Conservation (phyloP, 2,888 invertebrate species). For the Tupiocoris notatus region DNA sequence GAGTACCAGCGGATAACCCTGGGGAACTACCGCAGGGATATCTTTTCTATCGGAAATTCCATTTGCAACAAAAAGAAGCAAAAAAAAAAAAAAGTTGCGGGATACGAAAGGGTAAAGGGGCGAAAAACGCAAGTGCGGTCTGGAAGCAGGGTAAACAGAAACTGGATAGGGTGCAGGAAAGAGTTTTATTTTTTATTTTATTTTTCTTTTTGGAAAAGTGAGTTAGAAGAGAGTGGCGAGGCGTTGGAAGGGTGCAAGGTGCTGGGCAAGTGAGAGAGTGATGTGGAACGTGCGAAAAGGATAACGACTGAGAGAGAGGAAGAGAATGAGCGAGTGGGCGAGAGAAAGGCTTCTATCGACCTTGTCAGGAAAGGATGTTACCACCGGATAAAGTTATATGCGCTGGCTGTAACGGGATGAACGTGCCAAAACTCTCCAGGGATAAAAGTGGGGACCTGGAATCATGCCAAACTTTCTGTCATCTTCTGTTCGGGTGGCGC, state of each 20-base stretch:
- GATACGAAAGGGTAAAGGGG: not conserved
- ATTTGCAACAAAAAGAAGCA: slow-evolving; percentile 3
- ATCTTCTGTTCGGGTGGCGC: slow-evolving; percentile 26
- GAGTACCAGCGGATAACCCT: not conserved
- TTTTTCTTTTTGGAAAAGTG: slow-evolving; percentile 4
- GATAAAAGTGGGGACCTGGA: slow-evolving; percentile 34
- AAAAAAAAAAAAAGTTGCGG: not conserved
- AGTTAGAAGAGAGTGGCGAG: slow-evolving; percentile 2
- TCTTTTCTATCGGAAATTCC: slow-evolving; percentile 26
- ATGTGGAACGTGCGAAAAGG: not conserved
- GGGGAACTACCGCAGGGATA: not conserved
- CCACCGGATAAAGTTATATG: slow-evolving; percentile 42
- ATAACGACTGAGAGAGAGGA: not conserved
- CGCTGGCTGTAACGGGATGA: slow-evolving; percentile 42
- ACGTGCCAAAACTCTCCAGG: slow-evolving; percentile 40
- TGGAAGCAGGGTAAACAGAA: not conserved
- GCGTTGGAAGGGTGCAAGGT: slow-evolving; percentile 36
- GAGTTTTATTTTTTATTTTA: no score
- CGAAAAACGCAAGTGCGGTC: not conserved
- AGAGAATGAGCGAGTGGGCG: not conserved
- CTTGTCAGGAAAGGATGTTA: slow-evolving; percentile 39
- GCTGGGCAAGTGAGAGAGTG: slow-evolving; percentile 1
- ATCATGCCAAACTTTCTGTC: slow-evolving; percentile 41
- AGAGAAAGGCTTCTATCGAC: slow-evolving; percentile 32
- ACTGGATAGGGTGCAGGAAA: not conserved